Evolutionary conservation across 1,140 invertebrate species (phyloP), one percentile per base, ranked within the genome.

Genomic region (Zaprionus taronus): DNA sequence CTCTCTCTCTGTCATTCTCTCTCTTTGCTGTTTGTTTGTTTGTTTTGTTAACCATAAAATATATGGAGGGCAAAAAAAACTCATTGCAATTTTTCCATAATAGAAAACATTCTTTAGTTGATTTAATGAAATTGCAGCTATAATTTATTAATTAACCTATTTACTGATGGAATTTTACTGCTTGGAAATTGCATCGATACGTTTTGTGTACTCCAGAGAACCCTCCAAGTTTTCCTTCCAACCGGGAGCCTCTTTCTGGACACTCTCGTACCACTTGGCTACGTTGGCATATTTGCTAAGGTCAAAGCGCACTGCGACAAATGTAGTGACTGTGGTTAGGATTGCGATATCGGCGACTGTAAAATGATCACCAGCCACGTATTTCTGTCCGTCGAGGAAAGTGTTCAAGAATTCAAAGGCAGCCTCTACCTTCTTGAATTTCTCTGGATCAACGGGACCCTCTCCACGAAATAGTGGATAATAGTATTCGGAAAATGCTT

Each of bases 311-410:
- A 95, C 91, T 0, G 94, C 95, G 89, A 97, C 94, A 62, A 77
- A 93, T 61, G 95, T 96, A 5, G 95, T 95, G 14, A 96, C 93
- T 2, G 93, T 94, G 9, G 95, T 93, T 7, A 95, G 85, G 11
- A 96, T 79, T 17, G 94, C 79, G 15, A 96, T 92, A 82, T 97
- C 97, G 6, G 96, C 97, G 15, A 97, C 83, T 4, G 96, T 97
- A 2, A 97, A 89, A 41, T 93, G 93, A 65, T 94, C 93, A 7
- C 96, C 96, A n/a, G 95, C 96, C 1, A 93, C 94, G 83, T 94
- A 97, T 12, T 94, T 93, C 69, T 95, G 92, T 0, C 93, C 94
- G 20, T 95, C 94, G 6, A 97, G 92, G 91, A 96, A 96, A 4
- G 90, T 94, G 65, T 97, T 94, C 2, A 97, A 90, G 56, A 95